phyloP scores from a whole-genome alignment of 92 coral and sea anemone genomes.

The Palythoa grandis region DNA sequence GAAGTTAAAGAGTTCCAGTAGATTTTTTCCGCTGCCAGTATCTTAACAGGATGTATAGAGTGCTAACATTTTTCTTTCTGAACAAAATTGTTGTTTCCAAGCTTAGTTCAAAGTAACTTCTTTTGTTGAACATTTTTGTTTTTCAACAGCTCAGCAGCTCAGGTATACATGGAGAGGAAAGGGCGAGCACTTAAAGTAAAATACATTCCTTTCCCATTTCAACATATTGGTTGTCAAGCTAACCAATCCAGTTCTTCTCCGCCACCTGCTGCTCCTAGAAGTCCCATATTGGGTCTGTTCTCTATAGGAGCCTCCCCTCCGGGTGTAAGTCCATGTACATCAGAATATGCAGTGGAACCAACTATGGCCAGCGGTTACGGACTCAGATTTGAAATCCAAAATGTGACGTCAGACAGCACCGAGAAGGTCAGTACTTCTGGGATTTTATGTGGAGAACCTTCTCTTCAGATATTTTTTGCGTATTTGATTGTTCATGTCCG shows the following conservation, averaged over 20 bases:
- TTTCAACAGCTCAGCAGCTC: slow-evolving; percentile 31
- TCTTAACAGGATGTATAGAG: too few species aligned
- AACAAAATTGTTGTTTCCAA: too few species aligned
- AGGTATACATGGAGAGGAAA: slow-evolving; percentile 2
- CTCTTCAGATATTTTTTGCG: not conserved
- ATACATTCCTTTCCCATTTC: slow-evolving; percentile 1
- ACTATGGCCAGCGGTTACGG: slow-evolving; percentile 24
- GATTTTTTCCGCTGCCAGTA: too few species aligned
- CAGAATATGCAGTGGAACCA: slow-evolving; percentile 12
- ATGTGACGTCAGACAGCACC: slow-evolving; percentile 13
- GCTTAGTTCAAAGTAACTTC: too few species aligned
- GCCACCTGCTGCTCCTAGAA: not conserved
- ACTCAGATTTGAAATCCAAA: slow-evolving; percentile 26
- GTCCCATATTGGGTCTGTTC: slow-evolving; percentile 14
- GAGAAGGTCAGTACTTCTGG: slow-evolving; percentile 1
- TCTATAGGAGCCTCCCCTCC: not conserved
- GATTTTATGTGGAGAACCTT: not conserved
- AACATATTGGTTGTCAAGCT: slow-evolving; percentile 4
- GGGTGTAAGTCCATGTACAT: not conserved
- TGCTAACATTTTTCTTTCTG: too few species aligned
- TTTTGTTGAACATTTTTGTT: too few species aligned
- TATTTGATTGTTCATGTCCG: not conserved
- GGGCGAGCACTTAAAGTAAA: not conserved
- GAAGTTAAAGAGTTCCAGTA: too few species aligned
- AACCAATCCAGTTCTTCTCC: not conserved